These are phyloP conservation scores for Salpingus planirostris DNA, from an alignment of 2,888 invertebrate genomes.

Conservation along the genomic window DNA sequence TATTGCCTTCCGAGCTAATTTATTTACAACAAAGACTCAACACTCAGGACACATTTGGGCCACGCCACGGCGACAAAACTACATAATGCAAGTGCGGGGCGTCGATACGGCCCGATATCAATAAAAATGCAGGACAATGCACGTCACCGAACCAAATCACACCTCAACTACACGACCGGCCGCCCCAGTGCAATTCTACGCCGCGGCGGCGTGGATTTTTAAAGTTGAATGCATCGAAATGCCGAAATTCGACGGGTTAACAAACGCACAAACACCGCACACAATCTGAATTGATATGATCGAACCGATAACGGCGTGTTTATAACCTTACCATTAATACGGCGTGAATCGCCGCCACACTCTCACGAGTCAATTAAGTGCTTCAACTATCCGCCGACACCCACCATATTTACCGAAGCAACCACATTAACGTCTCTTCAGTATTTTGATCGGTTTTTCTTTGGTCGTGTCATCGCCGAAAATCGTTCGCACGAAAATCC, in stretches of 20 bases:
- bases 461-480: no score
- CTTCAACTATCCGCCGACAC: constrained; percentile 5
- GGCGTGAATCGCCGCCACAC: no score
- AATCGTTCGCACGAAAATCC: no score
- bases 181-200: no score
- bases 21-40: constrained; percentile 11
- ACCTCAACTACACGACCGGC: no score
- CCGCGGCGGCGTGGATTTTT: no score
- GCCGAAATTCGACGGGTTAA: no score
- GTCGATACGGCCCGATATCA: constrained; percentile 4
- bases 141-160: no score
- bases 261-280: no score
- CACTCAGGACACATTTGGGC: constrained; percentile 2
- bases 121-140: constrained; percentile 8
- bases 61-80: constrained; percentile 5
- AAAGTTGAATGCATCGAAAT: no score
- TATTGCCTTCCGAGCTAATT: constrained; percentile 9
- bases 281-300: no score
- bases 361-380: constrained; percentile 9
- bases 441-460: constrained; percentile 1
- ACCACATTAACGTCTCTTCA: constrained; percentile 5
- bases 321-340: constrained; percentile 9
- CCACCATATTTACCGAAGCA: not conserved
- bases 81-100: constrained; percentile 5
- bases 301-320: no score